Percentiles rank a stretch among this genome's conserved stretches.
Evolutionary conservation across 2,797 vertebrate genomes (phyloP).

Genomic region (Ceyx erithaca): DNA sequence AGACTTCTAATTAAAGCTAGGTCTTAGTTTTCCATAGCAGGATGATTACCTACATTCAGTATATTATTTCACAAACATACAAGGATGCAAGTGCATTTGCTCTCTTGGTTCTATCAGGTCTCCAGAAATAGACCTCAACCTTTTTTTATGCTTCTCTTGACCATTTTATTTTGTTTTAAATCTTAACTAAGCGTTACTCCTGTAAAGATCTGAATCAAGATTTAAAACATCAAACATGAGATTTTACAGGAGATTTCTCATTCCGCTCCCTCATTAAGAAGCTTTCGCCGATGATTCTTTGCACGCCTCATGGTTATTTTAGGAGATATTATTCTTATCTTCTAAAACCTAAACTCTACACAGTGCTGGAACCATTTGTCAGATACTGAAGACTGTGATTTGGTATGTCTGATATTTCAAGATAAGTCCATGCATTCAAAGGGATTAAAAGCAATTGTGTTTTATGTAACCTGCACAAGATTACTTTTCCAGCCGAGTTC

Average conservation of each 20-base stretch:
- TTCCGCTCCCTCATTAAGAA: conserved; percentile 9
- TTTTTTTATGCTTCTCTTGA: not conserved
- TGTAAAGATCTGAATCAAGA: not conserved
- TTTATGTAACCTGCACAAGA: conserved; percentile 5
- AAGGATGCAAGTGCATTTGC: not conserved
- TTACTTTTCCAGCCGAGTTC: not conserved
- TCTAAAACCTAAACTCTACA: conserved; percentile 21
- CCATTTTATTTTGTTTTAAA: not conserved
- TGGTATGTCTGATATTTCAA: not conserved
- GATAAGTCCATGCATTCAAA: not conserved
- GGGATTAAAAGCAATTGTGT: not conserved
- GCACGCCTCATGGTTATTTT: conserved; percentile 9
- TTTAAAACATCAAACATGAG: not conserved
- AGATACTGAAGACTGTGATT: conserved; percentile 19
- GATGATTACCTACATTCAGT: not conserved
- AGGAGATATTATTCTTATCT: conserved; percentile 34
- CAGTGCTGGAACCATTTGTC: not conserved
- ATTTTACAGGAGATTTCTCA: not conserved
- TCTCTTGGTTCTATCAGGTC: not conserved
- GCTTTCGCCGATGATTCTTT: conserved; percentile 2
- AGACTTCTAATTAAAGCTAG: not conserved
- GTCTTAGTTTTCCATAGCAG: not conserved
- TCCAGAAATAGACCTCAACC: not conserved
- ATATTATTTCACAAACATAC: not conserved
- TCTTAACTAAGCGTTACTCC: not conserved